Evolutionary conservation across 2,113 vertebrate genomes (phyloP).

Genomic region (Helogale parvula): DNA sequence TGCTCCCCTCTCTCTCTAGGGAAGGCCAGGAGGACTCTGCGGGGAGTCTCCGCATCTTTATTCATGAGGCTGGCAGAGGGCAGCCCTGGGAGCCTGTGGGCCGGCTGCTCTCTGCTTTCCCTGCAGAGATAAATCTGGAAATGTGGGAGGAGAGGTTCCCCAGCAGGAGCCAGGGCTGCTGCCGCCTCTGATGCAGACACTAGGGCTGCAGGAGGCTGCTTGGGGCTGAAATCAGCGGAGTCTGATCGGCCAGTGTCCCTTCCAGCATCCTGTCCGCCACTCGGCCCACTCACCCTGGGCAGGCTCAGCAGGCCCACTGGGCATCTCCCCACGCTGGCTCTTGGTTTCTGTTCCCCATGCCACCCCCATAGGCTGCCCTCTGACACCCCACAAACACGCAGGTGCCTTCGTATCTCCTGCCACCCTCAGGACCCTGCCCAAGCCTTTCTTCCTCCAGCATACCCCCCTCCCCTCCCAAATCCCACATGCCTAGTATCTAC

Average conservation of each 20-base stretch:
- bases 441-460: not conserved
- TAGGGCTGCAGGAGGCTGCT: not conserved
- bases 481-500: fast-evolving
- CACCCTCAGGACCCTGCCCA: not conserved
- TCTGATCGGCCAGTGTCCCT: not conserved
- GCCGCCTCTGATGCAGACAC: not conserved
- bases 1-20: not conserved
- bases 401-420: not conserved
- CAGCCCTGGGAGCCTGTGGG: not conserved
- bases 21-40: not conserved
- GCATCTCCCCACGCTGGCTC: not conserved
- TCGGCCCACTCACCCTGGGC: too few relatives aligned
- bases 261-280: not conserved
- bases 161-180: not conserved
- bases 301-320: not conserved
- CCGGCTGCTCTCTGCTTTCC: not conserved
- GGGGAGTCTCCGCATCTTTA: not conserved
- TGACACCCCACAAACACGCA: too few relatives aligned
- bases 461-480: too few relatives aligned
- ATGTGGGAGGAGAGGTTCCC: not conserved
- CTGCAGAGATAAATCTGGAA: slow-evolving; percentile 38
- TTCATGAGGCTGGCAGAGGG: not conserved
- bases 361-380: not conserved
- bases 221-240: not conserved
- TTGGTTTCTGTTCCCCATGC: not conserved